These are phyloP conservation scores for Vanessa cardui DNA, from an alignment of 2,888 invertebrate genomes.

Conservation along the genomic window DNA sequence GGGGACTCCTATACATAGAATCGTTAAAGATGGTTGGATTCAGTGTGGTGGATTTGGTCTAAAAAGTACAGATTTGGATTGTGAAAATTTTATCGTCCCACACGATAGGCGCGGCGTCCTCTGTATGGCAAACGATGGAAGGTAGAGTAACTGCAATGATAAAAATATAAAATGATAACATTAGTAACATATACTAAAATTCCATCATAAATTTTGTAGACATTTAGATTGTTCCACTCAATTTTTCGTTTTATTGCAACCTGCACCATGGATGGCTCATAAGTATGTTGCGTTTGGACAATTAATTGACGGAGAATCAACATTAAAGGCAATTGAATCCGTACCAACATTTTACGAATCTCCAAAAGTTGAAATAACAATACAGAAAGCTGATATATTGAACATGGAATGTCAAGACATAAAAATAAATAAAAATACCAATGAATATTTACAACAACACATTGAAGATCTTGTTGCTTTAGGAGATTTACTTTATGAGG, in stretches of 20 bases:
- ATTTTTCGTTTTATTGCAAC: slow-evolving; percentile 86
- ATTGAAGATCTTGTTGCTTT: slow-evolving; percentile 62
- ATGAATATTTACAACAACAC: slow-evolving; percentile 63
- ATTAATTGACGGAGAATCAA: slow-evolving; percentile 85
- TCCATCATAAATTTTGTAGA: slow-evolving; percentile 47
- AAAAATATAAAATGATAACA: slow-evolving; percentile 28
- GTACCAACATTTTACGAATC: slow-evolving; percentile 84
- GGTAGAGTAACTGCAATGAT: slow-evolving; percentile 47
- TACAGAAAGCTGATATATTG: slow-evolving; percentile 62
- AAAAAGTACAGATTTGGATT: slow-evolving; percentile 69
- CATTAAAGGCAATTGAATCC: slow-evolving; percentile 84
- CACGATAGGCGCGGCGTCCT: slow-evolving; percentile 86
- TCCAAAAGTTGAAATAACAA: slow-evolving; percentile 66
- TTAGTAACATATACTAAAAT: background rate
- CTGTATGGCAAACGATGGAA: slow-evolving; percentile 87
- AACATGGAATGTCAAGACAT: slow-evolving; percentile 67
- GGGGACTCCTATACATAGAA: slow-evolving; percentile 84
- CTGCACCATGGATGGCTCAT: slow-evolving; percentile 87
- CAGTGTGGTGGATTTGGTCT: slow-evolving; percentile 84
- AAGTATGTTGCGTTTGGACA: slow-evolving; percentile 90
- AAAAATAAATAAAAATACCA: slow-evolving; percentile 58
- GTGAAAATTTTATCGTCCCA: slow-evolving; percentile 86
- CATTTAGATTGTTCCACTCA: slow-evolving; percentile 86
- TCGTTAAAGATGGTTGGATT: slow-evolving; percentile 87
- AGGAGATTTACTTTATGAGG: slow-evolving; percentile 59